Base-by-base conservation (phyloP, 2,797 vertebrate genomes). In the Novumbra hubbsi region DNA sequence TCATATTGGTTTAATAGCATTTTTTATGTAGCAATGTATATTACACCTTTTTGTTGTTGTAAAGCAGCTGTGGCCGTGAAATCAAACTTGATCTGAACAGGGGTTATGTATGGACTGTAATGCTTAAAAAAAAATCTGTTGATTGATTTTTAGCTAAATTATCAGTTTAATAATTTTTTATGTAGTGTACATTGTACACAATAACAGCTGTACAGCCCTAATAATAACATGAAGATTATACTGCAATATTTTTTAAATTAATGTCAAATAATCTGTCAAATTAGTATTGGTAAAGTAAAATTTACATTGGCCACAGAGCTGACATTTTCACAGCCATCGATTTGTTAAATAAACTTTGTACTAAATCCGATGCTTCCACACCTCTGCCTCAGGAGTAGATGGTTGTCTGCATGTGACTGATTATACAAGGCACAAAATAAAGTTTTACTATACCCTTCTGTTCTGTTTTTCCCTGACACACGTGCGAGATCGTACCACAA, bases 231-330 rank as follows among this genome's bases (percentile, higher is more conserved):
- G 21, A 70, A 38, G 70, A 76, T 80, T 76, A 73, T 82, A 81
- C 88, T 90, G 91, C 84, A 93, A 90, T 92, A 93, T 93, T 94
- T 94, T 90, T 80, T 91, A 88, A 45, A 12, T 84, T 84, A 83
- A 88, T 84, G 85, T 90, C 90, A 86, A 86, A 71, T 80, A 66
- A 68, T 78, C 63, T 80, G 81, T 84, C 62, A 73, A 80, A 55
- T 73, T 80, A 76, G 86, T 88, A 70, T 73, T 71, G 86, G 77
- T 86, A 85, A 86, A 76, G 74, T 76, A 71, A 89, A 63, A 76
- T 89, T 86, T 80, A 71, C 80, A 79, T 87, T 78, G 85, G 83
- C 80, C 81, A 75, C 79, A 82, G 76, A 77, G 77, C 83, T 83
- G 75, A 34, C 70, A 12, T 88, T 82, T 84, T 86, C 73, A 86